Evolutionary conservation across 1,140 invertebrate genomes (phyloP).

Genomic region (Phymastichus coffea): DNA sequence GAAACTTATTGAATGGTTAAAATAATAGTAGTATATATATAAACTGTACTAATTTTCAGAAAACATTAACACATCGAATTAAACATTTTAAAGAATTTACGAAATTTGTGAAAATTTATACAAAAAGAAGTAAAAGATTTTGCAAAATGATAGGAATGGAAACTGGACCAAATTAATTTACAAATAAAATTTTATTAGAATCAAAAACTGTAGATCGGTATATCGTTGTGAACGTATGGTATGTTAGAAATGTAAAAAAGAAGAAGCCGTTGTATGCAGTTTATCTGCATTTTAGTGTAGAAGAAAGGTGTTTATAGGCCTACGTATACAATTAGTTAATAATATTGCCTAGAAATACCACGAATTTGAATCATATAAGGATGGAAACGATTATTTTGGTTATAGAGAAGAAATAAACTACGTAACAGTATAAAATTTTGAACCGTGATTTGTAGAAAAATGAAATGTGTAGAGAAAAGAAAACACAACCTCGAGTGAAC

Average conservation of each 20-base stretch:
- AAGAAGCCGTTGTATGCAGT: too few relatives aligned
- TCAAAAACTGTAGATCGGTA: conserved; percentile 1
- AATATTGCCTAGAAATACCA: neutral
- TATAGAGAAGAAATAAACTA: neutral
- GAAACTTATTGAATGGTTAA: too few relatives aligned
- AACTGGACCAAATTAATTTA: neutral
- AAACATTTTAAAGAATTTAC: neutral
- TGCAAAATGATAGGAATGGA: too few relatives aligned
- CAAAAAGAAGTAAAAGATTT: neutral
- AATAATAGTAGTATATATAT: too few relatives aligned
- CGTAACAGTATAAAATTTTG: neutral
- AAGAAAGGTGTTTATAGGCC: too few relatives aligned
- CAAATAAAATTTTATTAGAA: neutral
- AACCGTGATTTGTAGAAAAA: conserved; percentile 24
- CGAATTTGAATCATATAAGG: neutral
- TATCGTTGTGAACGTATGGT: neutral
- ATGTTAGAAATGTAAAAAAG: neutral
- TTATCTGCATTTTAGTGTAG: too few relatives aligned
- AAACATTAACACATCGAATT: too few relatives aligned
- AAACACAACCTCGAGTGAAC: neutral
- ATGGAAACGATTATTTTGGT: neutral
- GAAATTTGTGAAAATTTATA: neutral
- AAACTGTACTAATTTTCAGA: too few relatives aligned
- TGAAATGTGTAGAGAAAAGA: conserved; percentile 11
- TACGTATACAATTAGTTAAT: too few relatives aligned